phyloP scores from a whole-genome alignment of 2,113 vertebrate species.

The Bufo bufo region DNA sequence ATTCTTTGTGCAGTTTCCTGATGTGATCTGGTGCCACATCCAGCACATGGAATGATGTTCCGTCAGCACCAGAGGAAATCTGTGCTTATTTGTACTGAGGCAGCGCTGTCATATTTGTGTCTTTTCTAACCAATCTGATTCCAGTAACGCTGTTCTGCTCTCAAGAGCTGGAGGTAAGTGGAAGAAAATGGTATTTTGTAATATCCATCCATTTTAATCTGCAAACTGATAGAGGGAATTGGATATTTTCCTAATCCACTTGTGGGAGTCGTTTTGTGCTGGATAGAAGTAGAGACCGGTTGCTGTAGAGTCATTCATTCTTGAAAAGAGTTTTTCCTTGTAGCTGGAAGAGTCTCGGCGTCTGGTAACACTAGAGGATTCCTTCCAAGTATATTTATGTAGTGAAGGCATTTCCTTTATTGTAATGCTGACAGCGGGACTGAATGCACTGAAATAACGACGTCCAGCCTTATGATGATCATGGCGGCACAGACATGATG shows the following conservation, averaged over 20 bases:
- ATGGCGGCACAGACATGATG: too few relatives aligned
- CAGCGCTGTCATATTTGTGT: conserved; percentile 7
- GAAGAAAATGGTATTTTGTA: conserved; percentile 16
- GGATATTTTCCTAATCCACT: conserved; percentile 6
- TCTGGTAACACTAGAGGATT: not conserved
- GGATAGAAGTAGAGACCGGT: not conserved
- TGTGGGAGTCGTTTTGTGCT: not conserved
- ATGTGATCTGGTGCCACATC: not conserved
- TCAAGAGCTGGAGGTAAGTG: conserved; percentile 17
- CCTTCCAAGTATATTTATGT: not conserved
- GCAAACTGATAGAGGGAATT: conserved; percentile 27
- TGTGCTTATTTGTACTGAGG: not conserved
- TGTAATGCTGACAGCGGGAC: not conserved
- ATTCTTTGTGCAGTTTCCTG: not conserved
- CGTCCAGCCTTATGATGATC: not conserved
- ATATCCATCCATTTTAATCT: conserved; percentile 30
- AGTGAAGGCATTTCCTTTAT: not conserved
- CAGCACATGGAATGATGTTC: not conserved
- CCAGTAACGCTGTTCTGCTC: not conserved
- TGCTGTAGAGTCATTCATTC: conserved; percentile 1
- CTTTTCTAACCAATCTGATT: conserved; percentile 10
- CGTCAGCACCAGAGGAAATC: not conserved
- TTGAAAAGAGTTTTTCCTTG: not conserved
- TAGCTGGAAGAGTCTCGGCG: not conserved
- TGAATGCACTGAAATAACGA: not conserved